These are phyloP conservation scores for Sturmia bella DNA, from an alignment of 2,888 invertebrate genomes.

Conservation along the genomic window DNA sequence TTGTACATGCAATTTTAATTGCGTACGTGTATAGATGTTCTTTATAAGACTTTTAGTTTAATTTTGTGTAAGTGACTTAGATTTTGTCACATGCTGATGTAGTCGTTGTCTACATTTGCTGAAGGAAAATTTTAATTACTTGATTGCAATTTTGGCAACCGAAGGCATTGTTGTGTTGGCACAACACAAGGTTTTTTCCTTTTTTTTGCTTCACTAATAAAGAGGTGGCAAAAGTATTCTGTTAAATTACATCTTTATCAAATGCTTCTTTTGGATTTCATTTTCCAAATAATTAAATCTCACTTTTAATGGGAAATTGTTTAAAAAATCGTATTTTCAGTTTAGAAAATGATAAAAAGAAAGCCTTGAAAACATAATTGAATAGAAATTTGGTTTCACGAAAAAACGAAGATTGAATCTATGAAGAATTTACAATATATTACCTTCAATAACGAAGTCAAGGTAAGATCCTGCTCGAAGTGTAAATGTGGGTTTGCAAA, in stretches of 20 bases:
- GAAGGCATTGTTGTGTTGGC: conserved; percentile 43
- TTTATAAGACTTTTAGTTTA: neutral
- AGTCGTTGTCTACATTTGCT: conserved; percentile 27
- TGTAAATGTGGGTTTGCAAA: no score
- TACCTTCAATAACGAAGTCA: no score
- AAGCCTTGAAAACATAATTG: conserved; percentile 16
- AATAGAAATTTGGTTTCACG: neutral
- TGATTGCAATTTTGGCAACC: conserved; percentile 66
- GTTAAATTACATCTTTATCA: conserved; percentile 52
- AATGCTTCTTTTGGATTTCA: conserved; percentile 17
- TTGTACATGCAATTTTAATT: neutral
- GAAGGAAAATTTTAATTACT: conserved; percentile 59
- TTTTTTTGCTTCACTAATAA: conserved; percentile 39
- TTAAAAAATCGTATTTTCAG: neutral
- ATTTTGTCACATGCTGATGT: conserved; percentile 28
- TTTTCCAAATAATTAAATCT: conserved; percentile 47
- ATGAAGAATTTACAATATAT: no score
- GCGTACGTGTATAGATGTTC: conserved; percentile 5
- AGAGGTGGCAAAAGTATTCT: conserved; percentile 61
- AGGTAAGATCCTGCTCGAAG: no score
- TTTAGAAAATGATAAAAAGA: conserved; percentile 1
- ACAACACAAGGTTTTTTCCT: conserved; percentile 37
- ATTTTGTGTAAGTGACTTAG: neutral
- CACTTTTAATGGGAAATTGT: conserved; percentile 27
- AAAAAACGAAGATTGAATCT: no score